These are phyloP conservation scores for Ceryle rudis DNA, from an alignment of 2,797 vertebrate genomes.

Conservation along the genomic window DNA sequence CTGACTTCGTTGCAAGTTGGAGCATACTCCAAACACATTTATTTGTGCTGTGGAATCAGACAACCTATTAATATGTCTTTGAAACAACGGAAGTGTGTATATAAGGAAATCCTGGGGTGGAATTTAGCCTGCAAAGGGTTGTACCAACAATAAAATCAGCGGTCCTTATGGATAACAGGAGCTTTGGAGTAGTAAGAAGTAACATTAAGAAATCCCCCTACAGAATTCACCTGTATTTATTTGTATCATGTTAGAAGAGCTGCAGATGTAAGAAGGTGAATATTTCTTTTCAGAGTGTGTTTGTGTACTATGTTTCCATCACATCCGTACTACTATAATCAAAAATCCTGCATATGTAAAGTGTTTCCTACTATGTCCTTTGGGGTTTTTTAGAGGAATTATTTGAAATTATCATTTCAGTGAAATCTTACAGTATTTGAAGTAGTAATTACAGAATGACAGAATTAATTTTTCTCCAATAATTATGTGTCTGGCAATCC, in stretches of 20 bases:
- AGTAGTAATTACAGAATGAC: constrained; percentile 75
- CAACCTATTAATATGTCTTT: not conserved
- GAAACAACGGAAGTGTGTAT: not conserved
- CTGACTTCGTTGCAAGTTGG: not conserved
- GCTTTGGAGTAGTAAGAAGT: not conserved
- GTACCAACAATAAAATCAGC: not conserved
- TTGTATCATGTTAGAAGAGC: not conserved
- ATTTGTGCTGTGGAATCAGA: not conserved
- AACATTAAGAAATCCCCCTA: accelerated
- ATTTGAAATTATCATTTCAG: constrained; percentile 61
- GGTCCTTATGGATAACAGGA: not conserved
- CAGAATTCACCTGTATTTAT: not conserved
- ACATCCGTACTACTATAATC: not conserved
- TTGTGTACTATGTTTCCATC: not conserved
- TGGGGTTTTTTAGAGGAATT: constrained; percentile 15
- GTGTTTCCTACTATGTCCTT: not conserved
- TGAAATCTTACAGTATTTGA: constrained; percentile 67
- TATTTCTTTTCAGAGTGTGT: not conserved
- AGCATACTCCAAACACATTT: not conserved
- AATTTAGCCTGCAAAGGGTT: not conserved
- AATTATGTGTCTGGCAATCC: constrained; percentile 76
- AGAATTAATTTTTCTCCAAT: constrained; percentile 79
- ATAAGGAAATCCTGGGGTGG: not conserved
- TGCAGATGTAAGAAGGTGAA: not conserved
- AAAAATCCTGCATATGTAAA: not conserved